phyloP scores from a whole-genome alignment of 1,140 invertebrate species.

The Brachionus asplanchnoidis region DNA sequence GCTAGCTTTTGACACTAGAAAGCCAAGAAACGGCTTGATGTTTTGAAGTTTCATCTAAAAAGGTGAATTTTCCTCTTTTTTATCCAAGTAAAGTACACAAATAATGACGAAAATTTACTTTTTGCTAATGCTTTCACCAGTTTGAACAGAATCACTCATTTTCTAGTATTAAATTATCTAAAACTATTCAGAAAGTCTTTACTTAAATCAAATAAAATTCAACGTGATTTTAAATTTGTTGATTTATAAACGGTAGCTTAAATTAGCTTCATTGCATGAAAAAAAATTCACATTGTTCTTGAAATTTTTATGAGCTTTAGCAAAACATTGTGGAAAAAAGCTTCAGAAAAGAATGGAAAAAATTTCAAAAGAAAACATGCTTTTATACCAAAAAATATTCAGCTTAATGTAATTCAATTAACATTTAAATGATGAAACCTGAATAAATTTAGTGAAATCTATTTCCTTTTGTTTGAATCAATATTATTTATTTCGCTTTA shows the following conservation, averaged over 20 bases:
- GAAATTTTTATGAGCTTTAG: neutral
- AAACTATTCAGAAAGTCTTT: neutral
- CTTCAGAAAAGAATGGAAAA: neutral
- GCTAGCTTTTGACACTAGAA: neutral
- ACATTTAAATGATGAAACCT: too few relatives aligned
- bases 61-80: neutral
- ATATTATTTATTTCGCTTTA: too few relatives aligned
- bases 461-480: too few relatives aligned
- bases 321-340: constrained; percentile 3
- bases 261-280: neutral
- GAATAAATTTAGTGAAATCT: too few relatives aligned
- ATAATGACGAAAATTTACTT: neutral
- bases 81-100: neutral
- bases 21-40: neutral
- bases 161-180: constrained; percentile 1
- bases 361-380: neutral
- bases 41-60: neutral
- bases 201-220: neutral
- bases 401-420: too few relatives aligned
- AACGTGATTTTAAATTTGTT: neutral
- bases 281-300: neutral
- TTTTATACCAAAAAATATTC: neutral
- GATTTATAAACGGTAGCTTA: neutral
- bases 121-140: constrained; percentile 12
- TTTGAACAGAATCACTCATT: neutral